Evolutionary conservation across 2,888 invertebrate genomes (phyloP).

Genomic region (Aplocera efformata): DNA sequence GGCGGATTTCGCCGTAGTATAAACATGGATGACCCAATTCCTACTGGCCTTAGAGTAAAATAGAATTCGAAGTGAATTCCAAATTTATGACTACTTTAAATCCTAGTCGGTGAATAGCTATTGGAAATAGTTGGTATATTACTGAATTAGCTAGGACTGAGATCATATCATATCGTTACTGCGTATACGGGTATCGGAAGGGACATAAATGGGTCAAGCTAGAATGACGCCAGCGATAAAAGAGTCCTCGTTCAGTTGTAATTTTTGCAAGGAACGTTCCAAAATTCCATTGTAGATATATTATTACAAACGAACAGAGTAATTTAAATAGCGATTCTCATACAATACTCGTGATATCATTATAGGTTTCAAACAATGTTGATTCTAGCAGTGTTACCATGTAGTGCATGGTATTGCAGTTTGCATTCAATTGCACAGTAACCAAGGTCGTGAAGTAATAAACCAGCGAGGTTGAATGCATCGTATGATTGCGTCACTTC

Average conservation of each 20-base stretch:
- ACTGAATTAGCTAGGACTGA: slow-evolving; percentile 49
- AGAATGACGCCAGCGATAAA: slow-evolving; percentile 74
- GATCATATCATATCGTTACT: slow-evolving; percentile 52
- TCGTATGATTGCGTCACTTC: slow-evolving; percentile 54
- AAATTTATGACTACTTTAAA: slow-evolving; percentile 39
- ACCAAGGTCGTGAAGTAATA: slow-evolving; percentile 74
- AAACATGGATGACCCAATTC: slow-evolving; percentile 36
- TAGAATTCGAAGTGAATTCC: slow-evolving; percentile 39
- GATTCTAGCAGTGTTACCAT: slow-evolving; percentile 22
- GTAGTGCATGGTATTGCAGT: slow-evolving; percentile 52
- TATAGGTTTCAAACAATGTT: background rate
- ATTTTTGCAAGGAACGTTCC: slow-evolving; percentile 40
- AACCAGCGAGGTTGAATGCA: slow-evolving; percentile 58
- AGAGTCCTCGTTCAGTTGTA: slow-evolving; percentile 71
- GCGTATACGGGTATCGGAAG: slow-evolving; percentile 68
- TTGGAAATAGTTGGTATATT: slow-evolving; percentile 45
- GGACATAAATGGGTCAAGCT: slow-evolving; percentile 70
- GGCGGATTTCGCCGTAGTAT: slow-evolving; percentile 12
- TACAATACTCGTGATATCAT: too few relatives aligned
- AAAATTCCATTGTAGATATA: too few relatives aligned
- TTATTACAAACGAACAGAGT: too few relatives aligned
- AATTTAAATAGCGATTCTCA: too few relatives aligned
- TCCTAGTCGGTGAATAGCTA: slow-evolving; percentile 36
- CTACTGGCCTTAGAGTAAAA: slow-evolving; percentile 41
- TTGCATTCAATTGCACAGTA: slow-evolving; percentile 66